phyloP scores from a whole-genome alignment of 2,888 invertebrate species.

The Metallyticus violacea region DNA sequence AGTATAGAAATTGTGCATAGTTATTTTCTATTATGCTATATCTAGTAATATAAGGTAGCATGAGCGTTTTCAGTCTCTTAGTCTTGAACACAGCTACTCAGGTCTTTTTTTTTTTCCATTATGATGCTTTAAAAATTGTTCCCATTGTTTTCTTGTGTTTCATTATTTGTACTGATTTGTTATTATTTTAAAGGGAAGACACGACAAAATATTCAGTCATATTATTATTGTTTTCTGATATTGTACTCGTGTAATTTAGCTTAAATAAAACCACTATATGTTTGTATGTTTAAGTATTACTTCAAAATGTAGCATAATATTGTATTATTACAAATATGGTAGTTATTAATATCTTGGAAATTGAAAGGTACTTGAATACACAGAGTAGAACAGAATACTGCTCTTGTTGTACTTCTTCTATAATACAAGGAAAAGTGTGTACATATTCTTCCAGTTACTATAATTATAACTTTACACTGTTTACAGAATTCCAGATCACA shows the following conservation, averaged over 20 bases:
- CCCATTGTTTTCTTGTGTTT: background rate
- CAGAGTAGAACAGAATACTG: background rate
- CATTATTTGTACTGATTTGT: background rate
- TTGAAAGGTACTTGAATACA: background rate
- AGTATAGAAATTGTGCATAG: background rate
- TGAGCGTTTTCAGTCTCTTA: background rate
- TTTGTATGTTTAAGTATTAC: too few relatives aligned
- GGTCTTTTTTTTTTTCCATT: background rate
- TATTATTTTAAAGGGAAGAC: background rate
- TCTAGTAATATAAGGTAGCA: background rate
- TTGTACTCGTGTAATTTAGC: background rate
- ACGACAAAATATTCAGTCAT: background rate
- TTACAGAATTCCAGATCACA: background rate
- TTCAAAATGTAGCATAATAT: background rate
- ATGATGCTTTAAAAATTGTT: background rate
- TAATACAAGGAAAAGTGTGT: background rate
- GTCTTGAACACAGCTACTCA: background rate
- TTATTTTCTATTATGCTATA: background rate
- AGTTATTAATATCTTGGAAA: too few relatives aligned
- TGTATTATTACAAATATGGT: too few relatives aligned
- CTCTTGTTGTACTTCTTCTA: background rate
- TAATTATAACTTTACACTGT: background rate
- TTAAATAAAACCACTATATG: background rate
- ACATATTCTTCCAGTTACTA: too few relatives aligned
- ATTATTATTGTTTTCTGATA: background rate